Base-by-base conservation (phyloP, 2,888 invertebrate genomes). In the Imbricaverruca yamaguchii region DNA sequence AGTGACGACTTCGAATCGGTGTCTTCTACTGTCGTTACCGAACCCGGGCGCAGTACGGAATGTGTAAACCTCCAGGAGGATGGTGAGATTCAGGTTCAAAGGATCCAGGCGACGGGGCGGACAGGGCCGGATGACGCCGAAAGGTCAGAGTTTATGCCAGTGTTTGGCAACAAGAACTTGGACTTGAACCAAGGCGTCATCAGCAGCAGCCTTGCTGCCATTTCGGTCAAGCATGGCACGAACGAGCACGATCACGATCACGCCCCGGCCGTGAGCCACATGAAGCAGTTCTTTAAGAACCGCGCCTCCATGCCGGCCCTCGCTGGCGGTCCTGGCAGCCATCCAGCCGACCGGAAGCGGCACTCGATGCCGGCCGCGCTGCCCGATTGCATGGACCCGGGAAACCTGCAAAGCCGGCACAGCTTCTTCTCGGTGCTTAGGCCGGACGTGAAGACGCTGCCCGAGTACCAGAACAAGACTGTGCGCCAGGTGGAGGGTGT, bases 341-440 rank as follows among this genome's bases (percentile, higher is more conserved):
- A 23, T 8, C 13, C 9, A 13, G 39, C 53, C 8, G 21, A 9
- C 53, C 53, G 8, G 18, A 39, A 74, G 18, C 53, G 74, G 6
- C 74, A 74, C 21, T 74, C 74, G 74, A 74, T 74, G 74, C 74
- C 74, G 18, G 74, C 53, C 6, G 18, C 53, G 8, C 74, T 74
- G 74, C 74, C 74, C 39, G 74, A 74, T 39, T 74, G 74, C 74
- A 74, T 74, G 74, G 53, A 74, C 74, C 74, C 74, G 4, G 18
- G 18, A 18, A 6, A 74, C 21, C 18, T 74, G 39, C 74, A 74
- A 3, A 18, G 53, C 10, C 74, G 74, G 15, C 74, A 74, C 53
- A 74, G 74, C 21, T 74, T 74, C 53, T 9, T 74, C 53, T 74
- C 74, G 39, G 39, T 74, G 18, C 13, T 25, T 9, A n/a, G 15